Base-by-base conservation (phyloP, 2,888 invertebrate genomes). In the Himalopsyche japonica region DNA sequence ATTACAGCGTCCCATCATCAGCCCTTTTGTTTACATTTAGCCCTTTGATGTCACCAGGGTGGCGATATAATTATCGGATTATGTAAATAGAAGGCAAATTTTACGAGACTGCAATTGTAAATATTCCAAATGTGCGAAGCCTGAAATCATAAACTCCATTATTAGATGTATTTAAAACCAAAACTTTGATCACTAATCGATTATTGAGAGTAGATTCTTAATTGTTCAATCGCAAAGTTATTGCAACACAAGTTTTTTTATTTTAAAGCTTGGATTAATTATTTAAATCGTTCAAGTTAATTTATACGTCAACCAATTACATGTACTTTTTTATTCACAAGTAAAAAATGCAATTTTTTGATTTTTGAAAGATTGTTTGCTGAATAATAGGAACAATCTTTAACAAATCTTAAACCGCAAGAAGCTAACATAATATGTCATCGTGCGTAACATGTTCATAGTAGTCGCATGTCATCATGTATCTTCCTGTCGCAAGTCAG, bases 1-100 rank as follows among this genome's bases (percentile, higher is more conserved):
- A 85, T 85, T 85, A 83, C 37, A 76, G 79, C 32, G 80, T 64
- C 49, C 81, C 80, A 82, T 83, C 85, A 43, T 82, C 80, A 81
- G 77, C 80, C 80, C 80, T 57, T 70, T 70, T 85, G 85, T 85
- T 85, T 81, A 77, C 81, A 32, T 30, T 77, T 81, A 47, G 76
- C 76, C 79, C 83, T 83, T 83, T 85, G 83, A 83, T 83, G 83
- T 85, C 24, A 18, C 80, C 78, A 70, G 83, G 85, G 85, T 82
- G 85, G 81, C 83, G 80, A 85, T 85, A 83, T 83, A 81, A 85
- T 85, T 85, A 85, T 85, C 48, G 83, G 85, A 85, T 85, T 81
- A 85, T 83, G 85, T 82, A 85, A 85, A 85, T 85, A 85, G 70
- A 15, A 8, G 70, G 30, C 70, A 70, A 30, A 70, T 70, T 70